Evolutionary conservation across 1,140 invertebrate species (phyloP), one percentile per base, ranked within the genome.

Genomic region (Drosophila miranda): DNA sequence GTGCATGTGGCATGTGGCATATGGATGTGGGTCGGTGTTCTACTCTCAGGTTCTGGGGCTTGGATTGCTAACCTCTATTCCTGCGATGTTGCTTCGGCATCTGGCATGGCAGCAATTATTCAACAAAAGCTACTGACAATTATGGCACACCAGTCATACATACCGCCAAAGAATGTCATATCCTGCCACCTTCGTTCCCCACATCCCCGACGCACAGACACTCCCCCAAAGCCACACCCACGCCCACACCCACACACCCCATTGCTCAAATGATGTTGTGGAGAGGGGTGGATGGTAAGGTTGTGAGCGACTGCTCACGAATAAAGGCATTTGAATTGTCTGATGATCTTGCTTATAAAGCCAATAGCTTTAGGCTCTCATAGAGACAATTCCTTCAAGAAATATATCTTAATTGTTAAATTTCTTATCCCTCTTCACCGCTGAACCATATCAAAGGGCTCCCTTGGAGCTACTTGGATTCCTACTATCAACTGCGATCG

Each of bases 111-210:
- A 84, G 80, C 80, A 84, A 84, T 84, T 84, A 84, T 84, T 84
- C 80, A 84, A 84, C 80, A 84, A 84, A 84, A 84, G 80, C 80
- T 86, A 84, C 80, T 84, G 80, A 84, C 80, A 84, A 84, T 84
- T 84, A 84, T 84, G 80, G 81, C 80, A 80, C 80, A 86, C 72
- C 81, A 84, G 57, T 82, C 67, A 73, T 79, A 86, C 72, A 83
- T 53, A 55, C 69, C 70, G 42, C 69, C 57, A 42, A 54, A 61
- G 69, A 72, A 72, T 72, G 70, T 52, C 67, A 54, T 72, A 72
- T 72, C 64, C 64, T 68, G 67, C 64, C 64, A 41, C 59, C 53
- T 19, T 30, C 38, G 16, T 14, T 44, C 8, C 46, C 34, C 21
- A 38, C 43, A 23, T 28, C 46, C 23, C 52, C 4, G 23, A 4